Conservation (phyloP, 2,888 invertebrate genomes). For the Thecophora atra region DNA sequence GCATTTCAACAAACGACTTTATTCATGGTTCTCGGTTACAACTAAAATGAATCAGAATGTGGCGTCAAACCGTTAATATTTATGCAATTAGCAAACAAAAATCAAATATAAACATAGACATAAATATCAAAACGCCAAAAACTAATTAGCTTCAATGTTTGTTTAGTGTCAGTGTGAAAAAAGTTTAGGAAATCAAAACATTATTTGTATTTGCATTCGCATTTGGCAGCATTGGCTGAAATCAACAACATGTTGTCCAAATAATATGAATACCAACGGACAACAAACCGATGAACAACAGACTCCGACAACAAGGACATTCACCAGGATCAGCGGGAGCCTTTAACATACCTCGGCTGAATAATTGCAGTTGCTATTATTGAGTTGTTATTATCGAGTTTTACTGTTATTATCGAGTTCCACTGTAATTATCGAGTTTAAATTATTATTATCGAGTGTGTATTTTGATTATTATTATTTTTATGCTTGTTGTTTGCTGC, state of each 20-base stretch:
- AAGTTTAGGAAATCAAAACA: not conserved
- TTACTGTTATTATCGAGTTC: too few species aligned
- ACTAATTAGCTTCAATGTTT: slow-evolving; percentile 26
- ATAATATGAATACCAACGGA: not conserved
- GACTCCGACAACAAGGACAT: too few species aligned
- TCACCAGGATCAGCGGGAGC: too few species aligned
- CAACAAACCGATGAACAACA: not conserved
- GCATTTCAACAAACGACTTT: not conserved
- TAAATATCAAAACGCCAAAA: slow-evolving; percentile 1
- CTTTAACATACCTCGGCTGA: not conserved
- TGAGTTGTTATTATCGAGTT: not conserved
- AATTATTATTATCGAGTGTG: too few species aligned
- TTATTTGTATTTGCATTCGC: slow-evolving; percentile 15
- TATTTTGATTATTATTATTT: too few species aligned
- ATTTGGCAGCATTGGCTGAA: slow-evolving; percentile 1
- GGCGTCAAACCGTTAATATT: too few species aligned
- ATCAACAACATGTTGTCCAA: slow-evolving; percentile 5
- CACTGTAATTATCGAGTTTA: too few species aligned
- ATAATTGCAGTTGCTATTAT: not conserved
- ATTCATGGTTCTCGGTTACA: not conserved
- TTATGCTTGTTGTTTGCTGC: not conserved
- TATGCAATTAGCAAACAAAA: slow-evolving; percentile 20
- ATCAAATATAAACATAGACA: not conserved
- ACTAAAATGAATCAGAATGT: not conserved
- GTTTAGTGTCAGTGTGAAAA: not conserved